phyloP scores from a whole-genome alignment of 2,888 invertebrate genomes.

The Sphecodes monilicornis region DNA sequence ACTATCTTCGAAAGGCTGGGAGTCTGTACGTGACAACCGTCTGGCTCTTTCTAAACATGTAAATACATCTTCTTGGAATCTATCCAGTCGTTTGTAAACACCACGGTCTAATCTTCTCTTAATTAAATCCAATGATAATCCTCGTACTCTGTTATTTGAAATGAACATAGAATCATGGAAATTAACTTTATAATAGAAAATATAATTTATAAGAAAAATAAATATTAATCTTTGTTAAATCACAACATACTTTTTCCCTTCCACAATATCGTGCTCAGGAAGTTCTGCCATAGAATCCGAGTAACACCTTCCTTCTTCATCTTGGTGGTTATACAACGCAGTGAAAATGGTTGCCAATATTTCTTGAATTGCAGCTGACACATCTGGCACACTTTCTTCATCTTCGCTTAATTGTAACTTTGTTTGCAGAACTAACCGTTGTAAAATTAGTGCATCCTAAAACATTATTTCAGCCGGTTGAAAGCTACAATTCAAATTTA shows the following conservation, averaged over 20 bases:
- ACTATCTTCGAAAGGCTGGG: conserved; percentile 98
- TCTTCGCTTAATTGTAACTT: conserved; percentile 94
- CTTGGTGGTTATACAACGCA: conserved; percentile 97
- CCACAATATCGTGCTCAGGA: conserved; percentile 92
- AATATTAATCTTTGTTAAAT: conserved; percentile 7
- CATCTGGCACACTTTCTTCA: conserved; percentile 95
- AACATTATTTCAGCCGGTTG: conserved; percentile 49
- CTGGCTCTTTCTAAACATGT: conserved; percentile 96
- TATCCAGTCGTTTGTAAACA: conserved; percentile 95
- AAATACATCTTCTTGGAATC: conserved; percentile 98
- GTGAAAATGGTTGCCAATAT: conserved; percentile 96
- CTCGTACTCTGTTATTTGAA: conserved; percentile 88
- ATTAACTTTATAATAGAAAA: conserved; percentile 10
- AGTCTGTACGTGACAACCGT: conserved; percentile 94
- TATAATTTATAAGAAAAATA: conserved; percentile 26
- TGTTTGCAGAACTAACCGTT: conserved; percentile 95
- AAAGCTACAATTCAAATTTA: conserved; percentile 12
- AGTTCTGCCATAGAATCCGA: conserved; percentile 98
- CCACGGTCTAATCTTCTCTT: conserved; percentile 96
- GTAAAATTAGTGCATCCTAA: conserved; percentile 95
- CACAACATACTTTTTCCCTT: conserved; percentile 87
- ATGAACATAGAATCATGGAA: conserved; percentile 27
- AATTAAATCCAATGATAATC: conserved; percentile 95
- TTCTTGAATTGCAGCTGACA: conserved; percentile 95
- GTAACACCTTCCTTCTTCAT: conserved; percentile 98